Base-by-base conservation (phyloP, 2,888 invertebrate species). In the Ametastegia equiseti region DNA sequence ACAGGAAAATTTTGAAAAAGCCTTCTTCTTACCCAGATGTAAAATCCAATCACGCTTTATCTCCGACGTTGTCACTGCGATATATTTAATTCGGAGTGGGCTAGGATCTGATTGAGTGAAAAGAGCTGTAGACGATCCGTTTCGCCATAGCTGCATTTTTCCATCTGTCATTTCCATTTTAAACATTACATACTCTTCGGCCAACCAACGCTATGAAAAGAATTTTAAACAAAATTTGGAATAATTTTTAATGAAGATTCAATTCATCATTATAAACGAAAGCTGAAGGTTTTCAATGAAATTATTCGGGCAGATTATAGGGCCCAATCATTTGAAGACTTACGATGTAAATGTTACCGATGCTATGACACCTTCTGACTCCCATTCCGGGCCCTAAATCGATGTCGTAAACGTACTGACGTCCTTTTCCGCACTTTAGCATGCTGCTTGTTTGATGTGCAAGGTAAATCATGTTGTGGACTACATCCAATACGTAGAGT, bases 401-500 rank as follows among this genome's bases (percentile, higher is more conserved):
- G 19, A 85, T 71, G 13, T 82, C 73, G 4, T 73, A 81, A 13
- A 5, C 42, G 65, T 82, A 85, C 42, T 82, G 82, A 75, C 79
- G 80, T 7, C 84, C 84, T 27, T 79, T 78, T n/a, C 83, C 83
- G 36, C 84, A 85, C 63, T 85, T 85, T 15, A 84, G 42, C 23
- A 85, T 42, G 27, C 83, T 81, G 23, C 84, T 84, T 39, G 83
- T 81, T 57, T 81, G 81, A 9, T 82, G 83, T 19, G 57, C 81
- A 54, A 80, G 73, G 33, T 82, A 54, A 75, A 82, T 60, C 33
- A 42, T 54, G 75, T 83, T 83, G 27, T 82, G 83, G 27, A 82
- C 78, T 9, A 85, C 60, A 60, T 85, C 85, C 27, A 85, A 57
- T 11, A 85, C 83, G 57, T 85, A 85, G 81, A 85, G 81, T 60